phyloP scores from a whole-genome alignment of 2,797 vertebrate genomes.

The Myripristis murdjan region DNA sequence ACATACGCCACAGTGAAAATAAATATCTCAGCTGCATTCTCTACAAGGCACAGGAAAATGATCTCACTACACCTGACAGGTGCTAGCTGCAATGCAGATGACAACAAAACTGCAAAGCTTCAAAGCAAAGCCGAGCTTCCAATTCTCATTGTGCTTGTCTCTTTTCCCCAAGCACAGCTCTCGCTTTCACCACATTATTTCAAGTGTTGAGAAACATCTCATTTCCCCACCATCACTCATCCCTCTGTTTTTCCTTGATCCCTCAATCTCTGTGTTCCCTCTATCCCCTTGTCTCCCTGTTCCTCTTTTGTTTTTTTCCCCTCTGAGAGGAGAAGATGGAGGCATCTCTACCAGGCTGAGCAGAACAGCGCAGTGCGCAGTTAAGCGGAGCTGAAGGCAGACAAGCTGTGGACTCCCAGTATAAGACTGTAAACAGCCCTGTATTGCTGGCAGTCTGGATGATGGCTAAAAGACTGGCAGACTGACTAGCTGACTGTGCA shows the following conservation, averaged over 20 bases:
- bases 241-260: neutral
- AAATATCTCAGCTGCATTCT: constrained; percentile 39
- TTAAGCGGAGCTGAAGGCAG: neutral
- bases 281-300: neutral
- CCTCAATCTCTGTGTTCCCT: neutral
- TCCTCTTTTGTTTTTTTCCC: neutral
- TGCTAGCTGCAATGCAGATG: constrained; percentile 62
- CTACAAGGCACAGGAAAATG: constrained; percentile 40
- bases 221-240: constrained; percentile 5
- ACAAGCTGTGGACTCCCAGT: neutral
- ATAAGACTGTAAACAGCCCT: neutral
- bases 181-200: constrained; percentile 25
- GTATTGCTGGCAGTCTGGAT: constrained; percentile 7
- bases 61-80: constrained; percentile 59
- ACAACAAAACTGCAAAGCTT: constrained; percentile 47
- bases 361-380: constrained; percentile 23
- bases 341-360: constrained; percentile 22
- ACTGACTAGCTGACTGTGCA: neutral
- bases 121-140: constrained; percentile 46
- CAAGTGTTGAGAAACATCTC: constrained; percentile 20
- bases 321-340: constrained; percentile 15
- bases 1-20: constrained; percentile 22
- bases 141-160: neutral
- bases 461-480: neutral
- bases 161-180: constrained; percentile 5